Percentiles rank a stretch among this genome's conserved stretches.
These are phyloP conservation scores for Tichodroma muraria DNA, from an alignment of 2,113 vertebrate species.

Conservation along the genomic window DNA sequence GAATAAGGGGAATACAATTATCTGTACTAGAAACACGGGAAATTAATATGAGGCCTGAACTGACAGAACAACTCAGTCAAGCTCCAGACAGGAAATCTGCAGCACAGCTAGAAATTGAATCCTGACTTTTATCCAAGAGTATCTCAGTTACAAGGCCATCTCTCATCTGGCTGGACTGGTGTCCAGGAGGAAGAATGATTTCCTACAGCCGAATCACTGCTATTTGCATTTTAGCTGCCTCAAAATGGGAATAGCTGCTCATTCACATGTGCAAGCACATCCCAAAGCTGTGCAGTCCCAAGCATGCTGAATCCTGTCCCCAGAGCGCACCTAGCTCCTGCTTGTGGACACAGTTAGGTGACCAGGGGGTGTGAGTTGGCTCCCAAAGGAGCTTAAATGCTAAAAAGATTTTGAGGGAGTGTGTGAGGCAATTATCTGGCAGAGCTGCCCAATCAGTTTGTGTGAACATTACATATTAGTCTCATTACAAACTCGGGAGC, in stretches of 20 bases:
- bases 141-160: neutral
- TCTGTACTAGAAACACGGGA: neutral
- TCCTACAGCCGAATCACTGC: neutral
- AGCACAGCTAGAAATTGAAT: neutral
- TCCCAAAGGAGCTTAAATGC: neutral
- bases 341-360: fast-evolving
- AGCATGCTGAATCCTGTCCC: neutral
- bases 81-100: neutral
- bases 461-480: neutral
- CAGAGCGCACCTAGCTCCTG: neutral
- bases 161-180: neutral
- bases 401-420: neutral
- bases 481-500: neutral
- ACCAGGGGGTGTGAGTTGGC: neutral
- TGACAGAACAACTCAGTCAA: neutral
- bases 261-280: neutral
- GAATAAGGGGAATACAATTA: neutral
- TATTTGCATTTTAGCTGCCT: neutral
- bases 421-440: neutral
- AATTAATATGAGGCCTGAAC: neutral
- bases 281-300: neutral
- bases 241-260: neutral
- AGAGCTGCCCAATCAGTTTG: neutral
- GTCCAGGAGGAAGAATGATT: neutral
- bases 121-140: neutral